phyloP scores from a whole-genome alignment of 1,140 invertebrate species.

The Lucilia cuprina region DNA sequence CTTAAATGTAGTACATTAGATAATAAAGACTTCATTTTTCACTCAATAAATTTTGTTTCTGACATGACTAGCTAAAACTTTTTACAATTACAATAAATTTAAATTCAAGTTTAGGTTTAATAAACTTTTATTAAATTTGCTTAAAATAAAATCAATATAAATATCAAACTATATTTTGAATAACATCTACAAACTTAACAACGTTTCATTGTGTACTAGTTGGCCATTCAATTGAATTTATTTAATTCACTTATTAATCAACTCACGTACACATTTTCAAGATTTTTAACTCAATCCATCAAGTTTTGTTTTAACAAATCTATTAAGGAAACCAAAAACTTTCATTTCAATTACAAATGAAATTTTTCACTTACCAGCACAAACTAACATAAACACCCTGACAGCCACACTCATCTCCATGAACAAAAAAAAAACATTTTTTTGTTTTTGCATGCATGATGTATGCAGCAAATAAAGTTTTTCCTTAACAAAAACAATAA shows the following conservation, averaged over 20 bases:
- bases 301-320: background rate
- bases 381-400: background rate
- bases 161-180: too few species aligned
- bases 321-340: background rate
- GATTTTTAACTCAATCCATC: background rate
- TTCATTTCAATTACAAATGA: background rate
- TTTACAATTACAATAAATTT: too few species aligned
- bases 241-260: background rate
- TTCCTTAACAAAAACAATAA: background rate
- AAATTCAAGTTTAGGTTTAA: too few species aligned
- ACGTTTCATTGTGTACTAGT: too few species aligned
- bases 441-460: background rate
- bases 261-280: background rate
- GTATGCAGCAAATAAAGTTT: background rate
- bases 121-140: too few species aligned
- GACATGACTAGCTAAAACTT: too few species aligned
- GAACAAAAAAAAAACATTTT: background rate
- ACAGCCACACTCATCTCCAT: background rate
- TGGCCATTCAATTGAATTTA: too few species aligned
- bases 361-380: background rate
- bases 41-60: too few species aligned
- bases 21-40: too few species aligned
- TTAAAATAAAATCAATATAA: too few species aligned
- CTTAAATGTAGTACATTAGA: too few species aligned
- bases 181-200: too few species aligned